Evolutionary conservation across 30 jellyfish, hydroid and myxozoan genomes (phyloP), one percentile per base, ranked within the genome.

Genomic region (Rhopilema esculentum): DNA sequence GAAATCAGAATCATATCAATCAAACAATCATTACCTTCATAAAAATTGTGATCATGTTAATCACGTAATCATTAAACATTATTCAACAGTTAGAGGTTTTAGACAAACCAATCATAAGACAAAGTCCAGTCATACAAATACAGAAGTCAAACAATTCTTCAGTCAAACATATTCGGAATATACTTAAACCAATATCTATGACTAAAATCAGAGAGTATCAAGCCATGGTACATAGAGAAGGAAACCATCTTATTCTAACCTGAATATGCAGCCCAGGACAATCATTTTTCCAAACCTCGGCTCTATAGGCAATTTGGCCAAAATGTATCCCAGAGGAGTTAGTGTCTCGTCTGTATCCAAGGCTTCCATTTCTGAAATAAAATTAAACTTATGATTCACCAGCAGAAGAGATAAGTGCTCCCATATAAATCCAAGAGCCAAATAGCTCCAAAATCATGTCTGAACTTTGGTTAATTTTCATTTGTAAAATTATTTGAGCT

Each of bases 281-380:
- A 95, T 95, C 99, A 95, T 95, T 66, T 95, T 95, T 22, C 99
- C 99, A 23, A 95, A 95, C 18, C 98, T 86, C 28, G 99, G 99
- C 63, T 95, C 99, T 22, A 95, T 80, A 19, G 99, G 99, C 28
- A 95, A 66, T 67, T 95, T 95, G 27, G 99, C 98, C 50, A 95
- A 83, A 66, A 95, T 95, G 64, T 87, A 95, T 17, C 99, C 99
- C 19, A 95, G 94, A 1, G 99, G 98, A 8, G 99, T 95, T 64
- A 95, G 68, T 40, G 21, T 65, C 62, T 95, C 99, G 26, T 95
- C 86, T 17, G 25, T 88, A 74, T 90, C 98, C 65, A 95, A 66
- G 17, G 99, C 99, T 80, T 87, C 92, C 99, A 95, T 95, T 62
- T 95, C 99, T 89, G 50, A n/a, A 76, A n/a, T 23, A 68, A 27